These are phyloP conservation scores for Dastarcus helophoroides DNA, from an alignment of 2,888 invertebrate species.

Conservation along the genomic window DNA sequence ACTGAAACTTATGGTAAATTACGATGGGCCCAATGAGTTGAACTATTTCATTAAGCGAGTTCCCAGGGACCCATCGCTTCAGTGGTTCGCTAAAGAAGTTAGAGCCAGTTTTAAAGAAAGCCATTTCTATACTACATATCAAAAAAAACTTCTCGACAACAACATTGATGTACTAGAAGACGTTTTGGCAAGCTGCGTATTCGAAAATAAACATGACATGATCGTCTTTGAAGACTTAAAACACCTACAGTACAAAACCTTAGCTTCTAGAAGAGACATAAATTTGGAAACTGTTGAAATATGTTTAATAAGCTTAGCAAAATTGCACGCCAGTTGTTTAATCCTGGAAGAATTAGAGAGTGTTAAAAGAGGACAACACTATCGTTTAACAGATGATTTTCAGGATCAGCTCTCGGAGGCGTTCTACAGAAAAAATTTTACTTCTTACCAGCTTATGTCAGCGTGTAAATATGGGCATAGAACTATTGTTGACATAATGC, in stretches of 20 bases:
- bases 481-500: constrained; percentile 18
- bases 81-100: constrained; percentile 37
- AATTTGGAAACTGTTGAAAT: constrained; percentile 17
- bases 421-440: constrained; percentile 28
- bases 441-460: constrained; percentile 23
- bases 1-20: constrained; percentile 11
- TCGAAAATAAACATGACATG: constrained; percentile 22
- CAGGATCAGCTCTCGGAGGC: constrained; percentile 29
- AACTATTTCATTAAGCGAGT: constrained; percentile 49
- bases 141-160: constrained; percentile 31
- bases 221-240: constrained; percentile 34
- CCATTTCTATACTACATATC: constrained; percentile 35
- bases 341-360: constrained; percentile 28
- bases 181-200: constrained; percentile 31
- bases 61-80: constrained; percentile 41
- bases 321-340: constrained; percentile 25
- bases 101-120: constrained; percentile 42
- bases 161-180: constrained; percentile 18
- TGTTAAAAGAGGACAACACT: constrained; percentile 11
- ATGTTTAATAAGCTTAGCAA: constrained; percentile 20
- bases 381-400: constrained; percentile 14
- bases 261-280: constrained; percentile 15
- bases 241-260: constrained; percentile 20
- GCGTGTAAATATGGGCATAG: constrained; percentile 28
- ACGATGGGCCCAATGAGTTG: constrained; percentile 14